Base-by-base conservation (phyloP, 2,888 invertebrate species). In the Scaptomyza polygonia region DNA sequence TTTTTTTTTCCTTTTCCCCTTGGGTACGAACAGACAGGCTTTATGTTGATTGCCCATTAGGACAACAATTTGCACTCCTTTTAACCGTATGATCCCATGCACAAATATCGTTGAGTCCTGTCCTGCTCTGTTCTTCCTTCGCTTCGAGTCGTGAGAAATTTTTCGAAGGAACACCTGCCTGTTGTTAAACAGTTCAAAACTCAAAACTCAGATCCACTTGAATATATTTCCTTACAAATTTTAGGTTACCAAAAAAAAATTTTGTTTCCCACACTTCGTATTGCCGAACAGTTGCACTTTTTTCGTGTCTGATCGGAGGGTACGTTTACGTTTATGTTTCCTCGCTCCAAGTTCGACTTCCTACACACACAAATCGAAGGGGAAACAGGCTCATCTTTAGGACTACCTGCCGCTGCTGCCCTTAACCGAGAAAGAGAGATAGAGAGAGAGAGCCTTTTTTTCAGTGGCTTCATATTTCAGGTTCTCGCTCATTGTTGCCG, bases 101-200 rank as follows among this genome's bases (percentile, higher is more conserved):
- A 64, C 76, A 75, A 66, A 77, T 56, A 69, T 51, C 53, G 49
- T 27, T 67, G 67, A 63, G 77, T 84, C 79, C 86, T 84, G 72
- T 48, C 48, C n/a, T 21, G 79, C 68, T n/a, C n/a, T n/a, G n/a
- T n/a, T n/a, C n/a, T n/a, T n/a, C n/a, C n/a, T n/a, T n/a, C n/a
- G n/a, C 77, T 79, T 67, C 68, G 58, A 65, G 68, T 84, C 90
- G 89, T 90, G 90, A 88, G 90, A 89, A 90, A 89, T 88, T 88
- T 90, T 90, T 72, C 68, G 66, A 78, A 77, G 77, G 84, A 90
- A 91, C 91, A 91, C 91, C 91, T 91, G 91, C 91, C 91, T 77
- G 87, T 89, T 91, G 61, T 72, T 61, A 61, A 49, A 43, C 48
- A 57, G 30, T 84, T 74, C 64, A 70, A 68, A 79, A 73, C 63